Evolutionary conservation across 2,888 invertebrate genomes (phyloP).

Genomic region (Fragum sueziense): DNA sequence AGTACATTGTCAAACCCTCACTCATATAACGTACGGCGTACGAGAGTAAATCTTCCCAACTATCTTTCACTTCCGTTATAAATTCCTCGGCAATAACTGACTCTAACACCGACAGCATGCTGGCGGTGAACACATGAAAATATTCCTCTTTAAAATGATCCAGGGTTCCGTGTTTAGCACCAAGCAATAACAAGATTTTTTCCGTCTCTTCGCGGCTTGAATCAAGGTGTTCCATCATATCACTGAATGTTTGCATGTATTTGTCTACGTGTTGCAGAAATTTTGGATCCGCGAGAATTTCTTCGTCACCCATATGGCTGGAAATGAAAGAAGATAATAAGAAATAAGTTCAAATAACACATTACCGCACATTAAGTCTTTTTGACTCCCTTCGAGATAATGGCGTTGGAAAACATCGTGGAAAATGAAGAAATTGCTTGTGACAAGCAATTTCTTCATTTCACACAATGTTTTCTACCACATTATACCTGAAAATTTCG

Average conservation of each 20-base stretch:
- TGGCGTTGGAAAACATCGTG: no score
- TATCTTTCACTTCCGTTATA: constrained; percentile 72
- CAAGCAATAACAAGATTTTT: constrained; percentile 70
- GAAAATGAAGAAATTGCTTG: no score
- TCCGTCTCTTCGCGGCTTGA: constrained; percentile 62
- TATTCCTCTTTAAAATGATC: constrained; percentile 71
- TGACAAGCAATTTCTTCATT: no score
- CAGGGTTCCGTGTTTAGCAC: constrained; percentile 75
- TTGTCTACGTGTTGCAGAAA: constrained; percentile 69
- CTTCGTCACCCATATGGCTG: constrained; percentile 64
- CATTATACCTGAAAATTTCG: no score
- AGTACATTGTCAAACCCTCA: constrained; percentile 55
- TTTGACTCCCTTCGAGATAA: no score
- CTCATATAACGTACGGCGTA: constrained; percentile 68
- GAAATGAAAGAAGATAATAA: neutral
- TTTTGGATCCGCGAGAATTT: constrained; percentile 50
- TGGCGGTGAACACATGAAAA: constrained; percentile 72
- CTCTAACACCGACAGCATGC: constrained; percentile 74
- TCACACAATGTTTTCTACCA: no score
- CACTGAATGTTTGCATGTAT: constrained; percentile 72
- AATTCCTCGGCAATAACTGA: constrained; percentile 76
- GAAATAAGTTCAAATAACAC: neutral
- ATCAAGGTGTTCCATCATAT: constrained; percentile 71
- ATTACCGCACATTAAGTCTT: neutral
- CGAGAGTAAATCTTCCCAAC: constrained; percentile 70